Base-by-base conservation (phyloP, 2,113 vertebrate species). In the Chinchilla lanigera region DNA sequence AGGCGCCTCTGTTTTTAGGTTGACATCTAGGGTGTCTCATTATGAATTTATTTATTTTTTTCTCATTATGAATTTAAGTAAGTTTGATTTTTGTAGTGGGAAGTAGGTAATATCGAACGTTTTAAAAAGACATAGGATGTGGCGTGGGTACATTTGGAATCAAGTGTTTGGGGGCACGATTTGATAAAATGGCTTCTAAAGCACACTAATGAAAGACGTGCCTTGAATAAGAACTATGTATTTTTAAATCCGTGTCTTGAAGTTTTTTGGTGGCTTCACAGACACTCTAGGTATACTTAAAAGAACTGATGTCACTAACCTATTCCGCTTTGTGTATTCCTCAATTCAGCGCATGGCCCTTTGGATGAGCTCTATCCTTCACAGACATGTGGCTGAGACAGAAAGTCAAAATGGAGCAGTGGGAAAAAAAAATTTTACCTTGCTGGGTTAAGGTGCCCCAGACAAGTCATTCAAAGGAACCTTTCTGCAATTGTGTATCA, bases 171-270 rank as follows among this genome's bases (percentile, higher is more conserved):
- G n/a, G 92, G 58, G 92, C 71, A 80, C 63, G 69, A 81, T 69
- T 93, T 89, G 38, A 77, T 93, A 92, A 97, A 95, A 97, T 97
- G 96, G 87, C 93, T 97, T 97, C 89, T 95, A 88, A 94, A 95
- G 54, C 78, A 92, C 41, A 41, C 88, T 58, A 83, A 58, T 80
- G 87, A 89, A 56, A 20, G 86, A 86, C 24, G 44, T 84, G 63
- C 80, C 56, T 88, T 63, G 78, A 95, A 54, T 90, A 12, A 61
- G 38, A 65, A 41, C 52, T 69, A 63, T 67, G 38, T 61, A 80
- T 52, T 58, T 89, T 89, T 56, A 44, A 63, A 63, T 83, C 17
- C 9, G 16, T 91, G 26, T 65, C 65, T 75, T 85, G 77, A 85
- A 93, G 93, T 30, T 14, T 71, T 38, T 83, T 86, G 93, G 41